phyloP scores from a whole-genome alignment of 2,797 vertebrate species.

The Sebastes hopkinsi region DNA sequence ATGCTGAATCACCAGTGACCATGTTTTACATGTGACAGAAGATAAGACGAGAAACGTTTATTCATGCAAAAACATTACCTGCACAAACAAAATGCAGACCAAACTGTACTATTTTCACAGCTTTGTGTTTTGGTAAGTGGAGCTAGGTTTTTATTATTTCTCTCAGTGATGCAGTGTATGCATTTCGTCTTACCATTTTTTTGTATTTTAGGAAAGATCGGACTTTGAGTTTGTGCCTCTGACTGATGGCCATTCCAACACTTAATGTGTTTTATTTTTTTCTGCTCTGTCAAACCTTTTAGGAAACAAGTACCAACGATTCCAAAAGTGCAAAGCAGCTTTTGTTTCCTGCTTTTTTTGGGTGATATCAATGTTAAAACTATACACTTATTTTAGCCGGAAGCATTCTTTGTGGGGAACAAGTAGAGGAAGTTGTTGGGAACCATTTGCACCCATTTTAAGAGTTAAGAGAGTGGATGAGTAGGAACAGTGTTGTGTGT shows the following conservation, averaged over 20 bases:
- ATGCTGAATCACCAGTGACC: slow-evolving; percentile 88
- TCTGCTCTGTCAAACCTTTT: slow-evolving; percentile 15
- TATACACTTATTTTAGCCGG: slow-evolving; percentile 42
- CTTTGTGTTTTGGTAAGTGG: slow-evolving; percentile 74
- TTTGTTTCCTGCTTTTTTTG: slow-evolving; percentile 35
- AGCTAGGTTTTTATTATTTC: slow-evolving; percentile 59
- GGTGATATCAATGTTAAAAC: slow-evolving; percentile 16
- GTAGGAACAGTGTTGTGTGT: slow-evolving; percentile 10
- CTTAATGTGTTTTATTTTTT: slow-evolving; percentile 37
- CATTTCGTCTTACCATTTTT: slow-evolving; percentile 70
- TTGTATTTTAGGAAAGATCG: slow-evolving; percentile 58
- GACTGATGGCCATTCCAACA: slow-evolving; percentile 59
- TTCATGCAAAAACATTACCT: slow-evolving; percentile 76
- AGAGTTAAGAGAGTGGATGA: slow-evolving; percentile 26
- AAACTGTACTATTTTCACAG: slow-evolving; percentile 79
- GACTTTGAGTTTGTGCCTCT: slow-evolving; percentile 70
- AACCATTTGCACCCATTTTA: slow-evolving; percentile 44
- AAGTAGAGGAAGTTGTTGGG: slow-evolving; percentile 17
- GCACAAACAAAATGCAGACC: slow-evolving; percentile 59
- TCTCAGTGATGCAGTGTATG: slow-evolving; percentile 63
- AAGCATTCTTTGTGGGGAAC: slow-evolving; percentile 41
- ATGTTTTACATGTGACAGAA: slow-evolving; percentile 85
- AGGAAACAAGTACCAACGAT: slow-evolving; percentile 5
- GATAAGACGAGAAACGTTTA: slow-evolving; percentile 52
- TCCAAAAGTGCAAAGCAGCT: slow-evolving; percentile 28